phyloP scores from a whole-genome alignment of 2,888 invertebrate species.

The Portevinia maculata region DNA sequence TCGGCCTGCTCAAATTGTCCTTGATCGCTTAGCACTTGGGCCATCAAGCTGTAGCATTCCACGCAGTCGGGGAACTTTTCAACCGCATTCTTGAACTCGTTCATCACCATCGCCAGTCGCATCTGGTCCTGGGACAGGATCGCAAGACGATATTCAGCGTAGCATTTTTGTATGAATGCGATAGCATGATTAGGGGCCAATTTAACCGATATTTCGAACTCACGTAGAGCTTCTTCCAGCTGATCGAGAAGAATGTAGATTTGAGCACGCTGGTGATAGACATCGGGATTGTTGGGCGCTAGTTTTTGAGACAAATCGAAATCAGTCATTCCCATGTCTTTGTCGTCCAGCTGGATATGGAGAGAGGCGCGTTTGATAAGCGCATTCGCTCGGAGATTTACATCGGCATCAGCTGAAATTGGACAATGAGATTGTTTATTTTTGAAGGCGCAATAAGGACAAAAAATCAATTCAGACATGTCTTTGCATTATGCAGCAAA shows the following conservation, averaged over 20 bases:
- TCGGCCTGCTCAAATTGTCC: slow-evolving; percentile 93
- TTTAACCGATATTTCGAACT: slow-evolving; percentile 92
- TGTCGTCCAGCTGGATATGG: slow-evolving; percentile 90
- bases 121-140: slow-evolving; percentile 85
- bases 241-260: slow-evolving; percentile 92
- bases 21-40: slow-evolving; percentile 94
- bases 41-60: slow-evolving; percentile 94
- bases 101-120: slow-evolving; percentile 86
- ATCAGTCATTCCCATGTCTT: slow-evolving; percentile 89
- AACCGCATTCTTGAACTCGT: slow-evolving; percentile 89
- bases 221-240: slow-evolving; percentile 90
- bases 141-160: slow-evolving; percentile 91
- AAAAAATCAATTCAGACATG: no score
- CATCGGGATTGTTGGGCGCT: slow-evolving; percentile 92
- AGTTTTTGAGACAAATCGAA: slow-evolving; percentile 90
- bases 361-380: slow-evolving; percentile 94
- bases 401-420: slow-evolving; percentile 83
- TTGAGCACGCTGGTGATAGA: slow-evolving; percentile 96
- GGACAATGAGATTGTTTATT: slow-evolving; percentile 6
- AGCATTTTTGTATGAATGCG: slow-evolving; percentile 95
- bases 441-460: no score
- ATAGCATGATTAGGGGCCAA: slow-evolving; percentile 93
- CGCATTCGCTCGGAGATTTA: slow-evolving; percentile 90
- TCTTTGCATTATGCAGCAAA: no score
- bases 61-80: slow-evolving; percentile 92